Conservation (phyloP, 2,888 invertebrate species). For the Stenchaetothrips biformis region DNA sequence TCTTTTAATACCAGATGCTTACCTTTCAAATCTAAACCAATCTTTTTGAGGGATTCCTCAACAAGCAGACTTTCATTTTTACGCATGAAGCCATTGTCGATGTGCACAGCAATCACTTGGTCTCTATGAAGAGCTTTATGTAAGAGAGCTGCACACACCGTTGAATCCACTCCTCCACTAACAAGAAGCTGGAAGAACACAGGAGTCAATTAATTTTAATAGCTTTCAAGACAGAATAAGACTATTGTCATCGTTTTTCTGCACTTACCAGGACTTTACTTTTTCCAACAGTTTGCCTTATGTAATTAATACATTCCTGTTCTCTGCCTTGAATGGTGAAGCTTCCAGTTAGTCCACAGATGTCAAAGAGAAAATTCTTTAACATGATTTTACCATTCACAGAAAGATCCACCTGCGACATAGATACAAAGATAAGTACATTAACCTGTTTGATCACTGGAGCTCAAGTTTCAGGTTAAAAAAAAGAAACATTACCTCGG, state of each 20-base stretch:
- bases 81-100: slow-evolving; percentile 99
- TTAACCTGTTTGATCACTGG: slow-evolving; percentile 21
- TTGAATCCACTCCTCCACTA: slow-evolving; percentile 98
- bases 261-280: slow-evolving; percentile 84
- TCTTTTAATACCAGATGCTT: slow-evolving; percentile 19
- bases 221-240: neutral
- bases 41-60: slow-evolving; percentile 70
- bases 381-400: slow-evolving; percentile 86
- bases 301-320: slow-evolving; percentile 85
- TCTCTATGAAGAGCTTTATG: slow-evolving; percentile 83
- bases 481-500: slow-evolving; percentile 63
- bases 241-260: slow-evolving; percentile 17
- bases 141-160: slow-evolving; percentile 96
- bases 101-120: slow-evolving; percentile 93
- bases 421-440: slow-evolving; percentile 42
- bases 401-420: slow-evolving; percentile 93
- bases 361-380: slow-evolving; percentile 88
- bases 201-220: slow-evolving; percentile 27
- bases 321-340: slow-evolving; percentile 87
- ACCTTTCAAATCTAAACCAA: slow-evolving; percentile 77
- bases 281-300: slow-evolving; percentile 80
- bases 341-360: slow-evolving; percentile 78
- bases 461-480: slow-evolving; percentile 1
- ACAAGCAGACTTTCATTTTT: slow-evolving; percentile 90
- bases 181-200: slow-evolving; percentile 65